phyloP scores from a whole-genome alignment of 2,888 invertebrate genomes.

The Athrips mouffetella region DNA sequence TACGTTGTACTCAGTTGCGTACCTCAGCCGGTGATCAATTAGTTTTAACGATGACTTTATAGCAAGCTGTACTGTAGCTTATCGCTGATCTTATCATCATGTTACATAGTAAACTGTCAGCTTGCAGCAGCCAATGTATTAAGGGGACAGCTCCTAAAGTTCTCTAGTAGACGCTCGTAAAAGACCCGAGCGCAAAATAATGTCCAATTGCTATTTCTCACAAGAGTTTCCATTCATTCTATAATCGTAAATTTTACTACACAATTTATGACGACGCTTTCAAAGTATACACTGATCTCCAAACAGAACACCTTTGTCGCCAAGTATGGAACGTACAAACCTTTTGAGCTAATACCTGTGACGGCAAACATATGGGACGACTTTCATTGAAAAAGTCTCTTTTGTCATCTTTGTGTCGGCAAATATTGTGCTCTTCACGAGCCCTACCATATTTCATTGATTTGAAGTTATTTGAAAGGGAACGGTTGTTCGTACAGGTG shows the following conservation, averaged over 20 bases:
- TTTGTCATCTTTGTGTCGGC: conserved; percentile 10
- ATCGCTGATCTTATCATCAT: neutral
- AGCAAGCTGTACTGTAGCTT: neutral
- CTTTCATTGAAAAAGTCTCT: conserved; percentile 9
- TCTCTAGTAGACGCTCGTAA: neutral
- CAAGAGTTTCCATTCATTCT: conserved; percentile 7
- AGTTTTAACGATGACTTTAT: conserved; percentile 15
- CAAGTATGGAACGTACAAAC: conserved; percentile 8
- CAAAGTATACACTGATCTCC: conserved; percentile 9
- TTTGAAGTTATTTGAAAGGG: neutral
- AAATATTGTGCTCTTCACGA: conserved; percentile 4
- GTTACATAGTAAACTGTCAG: neutral
- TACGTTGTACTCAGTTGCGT: neutral
- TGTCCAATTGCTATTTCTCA: neutral
- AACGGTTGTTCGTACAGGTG: conserved; percentile 7
- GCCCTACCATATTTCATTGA: neutral
- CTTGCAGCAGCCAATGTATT: neutral
- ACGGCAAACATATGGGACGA: conserved; percentile 10
- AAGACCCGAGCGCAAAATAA: neutral
- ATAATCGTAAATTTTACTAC: conserved; percentile 9
- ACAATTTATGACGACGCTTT: conserved; percentile 3
- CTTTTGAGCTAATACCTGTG: conserved; percentile 9
- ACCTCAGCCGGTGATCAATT: conserved; percentile 11
- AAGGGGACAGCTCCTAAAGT: neutral
- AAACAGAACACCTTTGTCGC: conserved; percentile 9